Base-by-base conservation (phyloP, 1,140 invertebrate genomes). In the Battus philenor region DNA sequence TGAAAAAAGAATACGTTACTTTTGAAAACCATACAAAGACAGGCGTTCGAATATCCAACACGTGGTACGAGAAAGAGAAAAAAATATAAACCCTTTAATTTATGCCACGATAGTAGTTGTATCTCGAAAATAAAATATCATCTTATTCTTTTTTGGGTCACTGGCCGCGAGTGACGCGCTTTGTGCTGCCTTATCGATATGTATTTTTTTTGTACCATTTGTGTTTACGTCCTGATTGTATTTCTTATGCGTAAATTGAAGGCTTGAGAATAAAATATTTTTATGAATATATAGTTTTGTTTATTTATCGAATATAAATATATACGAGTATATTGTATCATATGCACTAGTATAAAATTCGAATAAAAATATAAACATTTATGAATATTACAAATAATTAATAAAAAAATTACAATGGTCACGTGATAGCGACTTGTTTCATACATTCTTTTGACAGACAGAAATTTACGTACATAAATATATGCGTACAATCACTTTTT, bases 11-110 rank as follows among this genome's bases (percentile, higher is more conserved):
- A 30, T 10, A 2, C 5, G 27, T 11, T 22, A 54, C 48, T 61
- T 63, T 54, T 73, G 63, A 62, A 41, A 56, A 69, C 75, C 33
- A 38, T 79, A 80, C 67, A 20, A 31, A 20, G 34, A 52, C 54
- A 48, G 53, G 52, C 48, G 54, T 57, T 59, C 49, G 59, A 62
- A 62, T 63, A 59, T 57, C 49, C 62, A 68, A 81, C 77, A 81
- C 80, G 76, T 81, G 79, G 77, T 67, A 60, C 59, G 47, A 75
- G 69, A 83, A 72, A 83, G 68, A 74, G 72, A 80, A 67, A 78
- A 79, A 72, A 84, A 76, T 79, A 84, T 75, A 80, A 79, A 81
- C 60, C 68, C 75, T 80, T 78, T 81, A 81, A 84, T 84, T 84
- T 84, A 84, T 84, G 67, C 80, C 76, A 74, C 72, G 76, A 84